Percentiles rank a stretch among this genome's conserved stretches.
phyloP scores from a whole-genome alignment of 2,888 invertebrate genomes.

The Yponomeuta malinellus region DNA sequence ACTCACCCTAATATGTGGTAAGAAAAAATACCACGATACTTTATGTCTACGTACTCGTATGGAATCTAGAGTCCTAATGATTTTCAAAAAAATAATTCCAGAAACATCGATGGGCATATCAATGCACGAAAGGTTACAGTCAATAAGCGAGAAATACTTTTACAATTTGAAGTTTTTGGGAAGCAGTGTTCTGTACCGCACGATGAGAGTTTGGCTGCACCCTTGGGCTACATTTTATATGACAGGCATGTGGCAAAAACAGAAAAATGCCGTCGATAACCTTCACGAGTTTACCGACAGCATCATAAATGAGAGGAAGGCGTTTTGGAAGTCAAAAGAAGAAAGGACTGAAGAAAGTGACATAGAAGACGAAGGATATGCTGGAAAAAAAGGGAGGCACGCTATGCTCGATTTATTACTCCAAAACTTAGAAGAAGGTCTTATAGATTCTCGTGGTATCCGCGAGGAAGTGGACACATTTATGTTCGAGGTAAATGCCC shows the following conservation, averaged over 20 bases:
- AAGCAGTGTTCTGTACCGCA: constrained; percentile 24
- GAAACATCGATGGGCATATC: constrained; percentile 75
- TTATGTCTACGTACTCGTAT: neutral
- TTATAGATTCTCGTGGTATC: constrained; percentile 75
- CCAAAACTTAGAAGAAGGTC: constrained; percentile 71
- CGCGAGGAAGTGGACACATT: constrained; percentile 83
- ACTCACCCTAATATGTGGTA: constrained; percentile 73
- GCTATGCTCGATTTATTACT: constrained; percentile 80
- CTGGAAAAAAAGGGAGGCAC: constrained; percentile 60
- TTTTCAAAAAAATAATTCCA: constrained; percentile 18
- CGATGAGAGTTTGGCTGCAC: constrained; percentile 66
- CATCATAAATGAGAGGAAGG: constrained; percentile 57
- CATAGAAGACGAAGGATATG: constrained; percentile 26
- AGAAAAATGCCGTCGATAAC: constrained; percentile 50
- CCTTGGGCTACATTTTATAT: constrained; percentile 54
- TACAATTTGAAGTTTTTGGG: constrained; percentile 44
- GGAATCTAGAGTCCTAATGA: too few species aligned
- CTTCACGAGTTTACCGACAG: constrained; percentile 69
- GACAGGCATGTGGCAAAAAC: constrained; percentile 47
- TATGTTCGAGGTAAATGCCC: constrained; percentile 77
- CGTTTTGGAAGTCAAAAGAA: neutral
- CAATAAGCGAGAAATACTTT: constrained; percentile 57
- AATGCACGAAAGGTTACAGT: constrained; percentile 42
- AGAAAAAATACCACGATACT: constrained; percentile 18
- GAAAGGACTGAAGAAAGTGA: constrained; percentile 8